Percentiles rank a stretch among this genome's conserved stretches.
Evolutionary conservation across 2,797 vertebrate species (phyloP).

Genomic region (Gouania willdenowi): DNA sequence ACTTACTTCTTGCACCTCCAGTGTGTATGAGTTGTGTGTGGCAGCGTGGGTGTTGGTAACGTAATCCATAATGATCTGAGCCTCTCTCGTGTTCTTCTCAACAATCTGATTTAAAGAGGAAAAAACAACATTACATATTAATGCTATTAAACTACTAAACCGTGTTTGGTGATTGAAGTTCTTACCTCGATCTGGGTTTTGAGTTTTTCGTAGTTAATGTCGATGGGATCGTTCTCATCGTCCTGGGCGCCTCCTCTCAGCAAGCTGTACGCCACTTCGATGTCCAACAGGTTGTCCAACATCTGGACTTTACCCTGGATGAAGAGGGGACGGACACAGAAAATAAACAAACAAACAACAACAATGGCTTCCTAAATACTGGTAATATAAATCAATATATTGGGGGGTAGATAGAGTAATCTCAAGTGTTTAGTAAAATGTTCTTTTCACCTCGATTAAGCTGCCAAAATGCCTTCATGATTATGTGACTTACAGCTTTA

Average conservation of each 20-base stretch:
- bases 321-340: background rate
- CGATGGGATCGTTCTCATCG: slow-evolving; percentile 91
- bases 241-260: slow-evolving; percentile 91
- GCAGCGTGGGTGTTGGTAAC: slow-evolving; percentile 97
- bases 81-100: slow-evolving; percentile 86
- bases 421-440: too few species aligned
- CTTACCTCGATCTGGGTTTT: slow-evolving; percentile 91
- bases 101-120: slow-evolving; percentile 87
- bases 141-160: background rate
- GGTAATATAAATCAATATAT: too few species aligned
- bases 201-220: slow-evolving; percentile 98
- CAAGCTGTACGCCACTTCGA: slow-evolving; percentile 97
- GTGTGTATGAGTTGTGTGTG: slow-evolving; percentile 93
- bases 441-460: too few species aligned
- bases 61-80: slow-evolving; percentile 86
- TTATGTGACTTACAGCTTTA: too few species aligned
- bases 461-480: too few species aligned
- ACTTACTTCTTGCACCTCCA: slow-evolving; percentile 92
- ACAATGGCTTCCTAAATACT: too few species aligned
- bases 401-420: too few species aligned
- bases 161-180: background rate
- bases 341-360: too few species aligned
- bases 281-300: slow-evolving; percentile 97
- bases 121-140: slow-evolving; percentile 13
- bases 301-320: slow-evolving; percentile 96